Conservation (phyloP, 1,140 invertebrate species). For the Subanguina moxae region DNA sequence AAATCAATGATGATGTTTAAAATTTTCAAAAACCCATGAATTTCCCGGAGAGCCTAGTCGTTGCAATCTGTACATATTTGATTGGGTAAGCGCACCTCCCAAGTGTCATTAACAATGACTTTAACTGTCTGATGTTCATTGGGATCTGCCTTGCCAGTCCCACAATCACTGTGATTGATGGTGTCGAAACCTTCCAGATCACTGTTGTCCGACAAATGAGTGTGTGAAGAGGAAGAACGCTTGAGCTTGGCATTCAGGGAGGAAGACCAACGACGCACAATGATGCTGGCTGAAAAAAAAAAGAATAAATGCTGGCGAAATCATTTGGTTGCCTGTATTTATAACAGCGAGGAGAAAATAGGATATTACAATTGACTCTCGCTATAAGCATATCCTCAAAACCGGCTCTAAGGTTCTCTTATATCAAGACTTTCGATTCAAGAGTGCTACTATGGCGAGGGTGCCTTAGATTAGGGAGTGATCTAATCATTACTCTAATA, state of each 20-base stretch:
- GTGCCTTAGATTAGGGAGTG: too few relatives aligned
- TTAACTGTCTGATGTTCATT: not conserved
- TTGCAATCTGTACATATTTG: too few relatives aligned
- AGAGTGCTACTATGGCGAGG: too few relatives aligned
- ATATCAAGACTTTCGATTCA: not conserved
- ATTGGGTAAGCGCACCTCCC: not conserved
- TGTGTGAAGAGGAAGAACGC: not conserved
- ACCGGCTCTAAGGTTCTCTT: not conserved
- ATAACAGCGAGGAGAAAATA: too few relatives aligned
- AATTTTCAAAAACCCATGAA: too few relatives aligned
- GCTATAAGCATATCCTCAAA: not conserved
- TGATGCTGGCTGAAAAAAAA: not conserved
- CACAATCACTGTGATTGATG: not conserved
- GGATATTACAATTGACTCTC: too few relatives aligned
- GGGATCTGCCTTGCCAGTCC: not conserved
- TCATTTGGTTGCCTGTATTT: too few relatives aligned
- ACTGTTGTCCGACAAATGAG: not conserved
- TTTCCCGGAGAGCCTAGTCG: too few relatives aligned
- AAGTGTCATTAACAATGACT: constrained; percentile 1
- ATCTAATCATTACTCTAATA: too few relatives aligned
- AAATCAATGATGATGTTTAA: too few relatives aligned
- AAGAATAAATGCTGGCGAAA: too few relatives aligned
- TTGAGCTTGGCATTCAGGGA: not conserved
- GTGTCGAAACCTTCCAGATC: not conserved
- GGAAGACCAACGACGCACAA: not conserved